phyloP scores from a whole-genome alignment of 2,888 invertebrate genomes.

The Caenorhabditis sulstoni region DNA sequence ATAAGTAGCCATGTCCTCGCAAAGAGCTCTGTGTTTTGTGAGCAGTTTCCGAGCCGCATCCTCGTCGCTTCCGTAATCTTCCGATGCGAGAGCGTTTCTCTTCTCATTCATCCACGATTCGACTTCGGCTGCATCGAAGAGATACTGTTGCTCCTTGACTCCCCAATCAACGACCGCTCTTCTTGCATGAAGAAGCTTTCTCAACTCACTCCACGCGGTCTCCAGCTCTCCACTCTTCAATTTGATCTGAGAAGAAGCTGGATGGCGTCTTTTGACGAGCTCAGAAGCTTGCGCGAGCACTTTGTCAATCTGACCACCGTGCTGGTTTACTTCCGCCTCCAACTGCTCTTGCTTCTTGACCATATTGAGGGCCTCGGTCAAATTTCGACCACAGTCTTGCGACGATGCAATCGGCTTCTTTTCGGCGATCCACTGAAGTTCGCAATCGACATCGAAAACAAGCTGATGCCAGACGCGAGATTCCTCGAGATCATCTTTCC shows the following conservation, averaged over 20 bases:
- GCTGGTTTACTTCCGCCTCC: constrained; percentile 90
- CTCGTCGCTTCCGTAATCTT: constrained; percentile 90
- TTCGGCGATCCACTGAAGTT: constrained; percentile 95
- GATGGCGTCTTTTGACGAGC: constrained; percentile 88
- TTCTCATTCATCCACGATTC: constrained; percentile 94
- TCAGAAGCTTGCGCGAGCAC: constrained; percentile 88
- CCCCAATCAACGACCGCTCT: constrained; percentile 85
- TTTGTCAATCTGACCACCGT: constrained; percentile 90
- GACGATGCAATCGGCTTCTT: constrained; percentile 88
- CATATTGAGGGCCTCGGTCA: constrained; percentile 93
- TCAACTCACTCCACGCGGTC: constrained; percentile 82
- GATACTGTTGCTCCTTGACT: constrained; percentile 89
- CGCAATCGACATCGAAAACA: constrained; percentile 92
- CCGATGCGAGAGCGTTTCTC: constrained; percentile 87
- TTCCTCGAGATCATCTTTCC: constrained; percentile 89
- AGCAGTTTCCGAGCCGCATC: constrained; percentile 93
- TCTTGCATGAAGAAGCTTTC: constrained; percentile 64
- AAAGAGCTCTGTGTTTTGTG: constrained; percentile 91
- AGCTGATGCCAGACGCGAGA: constrained; percentile 93
- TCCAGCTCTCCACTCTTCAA: constrained; percentile 85
- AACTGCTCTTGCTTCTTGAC: constrained; percentile 93
- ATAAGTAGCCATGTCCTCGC: constrained; percentile 77
- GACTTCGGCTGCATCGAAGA: constrained; percentile 78
- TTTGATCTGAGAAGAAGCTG: constrained; percentile 88
- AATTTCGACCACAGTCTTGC: constrained; percentile 86